Base-by-base conservation (phyloP, 2,113 vertebrate species). In the Holacanthus passer region DNA sequence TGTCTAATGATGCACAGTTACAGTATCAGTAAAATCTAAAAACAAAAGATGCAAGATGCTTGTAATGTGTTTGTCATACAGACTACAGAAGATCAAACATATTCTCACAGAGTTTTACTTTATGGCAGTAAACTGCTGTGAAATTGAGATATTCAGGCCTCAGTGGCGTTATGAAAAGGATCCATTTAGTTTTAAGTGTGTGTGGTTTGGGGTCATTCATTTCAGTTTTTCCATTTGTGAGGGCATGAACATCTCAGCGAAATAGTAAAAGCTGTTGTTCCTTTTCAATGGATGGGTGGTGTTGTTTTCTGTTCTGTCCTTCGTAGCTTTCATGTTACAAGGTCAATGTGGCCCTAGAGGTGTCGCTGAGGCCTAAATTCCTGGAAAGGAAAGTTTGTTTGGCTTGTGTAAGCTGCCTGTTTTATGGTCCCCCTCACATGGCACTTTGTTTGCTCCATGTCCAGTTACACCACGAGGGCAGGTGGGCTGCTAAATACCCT, bases 371-470 rank as follows among this genome's bases (percentile, higher is more conserved):
- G 48, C 11, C 59, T 11, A 10, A 67, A 71, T 85, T 50, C 66
- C 62, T 31, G 37, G 31, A 63, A 55, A 17, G 48, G 39, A 75
- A 35, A 35, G 37, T 84, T 74, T 63, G 75, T 80, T 70, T 83
- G 66, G 53, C 70, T 79, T 22, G 45, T 67, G 76, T 73, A 39
- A 68, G 45, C 70, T 22, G 16, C 35, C 32, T 81, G 62, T 70
- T 81, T 77, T 73, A 75, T 31, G 78, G 80, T 69, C 7, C 6
- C n/a, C 22, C 55, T 74, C 78, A 80, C 73, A 63, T 89, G 75
- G 27, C 70, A 22, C 72, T 50, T 53, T 70, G 74, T 72, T 58
- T 73, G 19, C 35, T 47, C 17, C 47, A 3, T 75, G 32, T 68
- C 69, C 10, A 5, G 45, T 73, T 50, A 27, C 78, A 65, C 58